Percentiles rank a stretch among this genome's conserved stretches.
Evolutionary conservation across 92 coral and sea anemone genomes (phyloP).

Genomic region (Zoanthus solanderi): DNA sequence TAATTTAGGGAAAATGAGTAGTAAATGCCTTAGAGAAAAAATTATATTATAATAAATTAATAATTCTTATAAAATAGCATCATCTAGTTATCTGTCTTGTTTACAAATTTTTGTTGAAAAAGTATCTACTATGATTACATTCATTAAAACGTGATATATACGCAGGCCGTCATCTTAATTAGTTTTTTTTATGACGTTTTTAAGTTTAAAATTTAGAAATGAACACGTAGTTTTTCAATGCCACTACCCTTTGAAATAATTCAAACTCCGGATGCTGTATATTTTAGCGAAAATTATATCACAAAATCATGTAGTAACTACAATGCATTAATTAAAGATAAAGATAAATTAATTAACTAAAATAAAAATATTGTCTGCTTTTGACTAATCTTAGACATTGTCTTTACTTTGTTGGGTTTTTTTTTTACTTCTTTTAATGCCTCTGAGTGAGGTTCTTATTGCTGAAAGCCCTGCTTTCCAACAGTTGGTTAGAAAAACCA

Average conservation of each 20-base stretch:
- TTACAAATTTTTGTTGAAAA: not conserved
- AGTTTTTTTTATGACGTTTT: not conserved
- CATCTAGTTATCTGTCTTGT: not conserved
- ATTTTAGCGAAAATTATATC: not conserved
- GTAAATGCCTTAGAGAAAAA: too few relatives aligned
- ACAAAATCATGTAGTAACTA: not conserved
- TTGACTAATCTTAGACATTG: not conserved
- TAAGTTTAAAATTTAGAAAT: not conserved
- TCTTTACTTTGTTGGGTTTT: conserved; percentile 11
- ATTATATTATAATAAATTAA: too few relatives aligned
- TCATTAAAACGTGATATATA: not conserved
- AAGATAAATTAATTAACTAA: too few relatives aligned
- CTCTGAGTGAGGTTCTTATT: conserved; percentile 6
- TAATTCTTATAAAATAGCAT: too few relatives aligned
- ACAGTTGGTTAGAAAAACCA: not conserved
- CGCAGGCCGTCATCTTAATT: not conserved
- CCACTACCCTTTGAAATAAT: not conserved
- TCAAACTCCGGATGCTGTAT: not conserved
- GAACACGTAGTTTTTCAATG: not conserved
- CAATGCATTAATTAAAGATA: not conserved
- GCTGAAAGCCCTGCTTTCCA: conserved; percentile 9
- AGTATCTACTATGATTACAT: not conserved
- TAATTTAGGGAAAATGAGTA: too few relatives aligned
- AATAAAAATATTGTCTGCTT: not conserved
- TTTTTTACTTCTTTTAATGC: conserved; percentile 7